Percentiles rank a stretch among this genome's conserved stretches.
Conservation (phyloP, 1,140 invertebrate genomes). For the Drosophila bocqueti region DNA sequence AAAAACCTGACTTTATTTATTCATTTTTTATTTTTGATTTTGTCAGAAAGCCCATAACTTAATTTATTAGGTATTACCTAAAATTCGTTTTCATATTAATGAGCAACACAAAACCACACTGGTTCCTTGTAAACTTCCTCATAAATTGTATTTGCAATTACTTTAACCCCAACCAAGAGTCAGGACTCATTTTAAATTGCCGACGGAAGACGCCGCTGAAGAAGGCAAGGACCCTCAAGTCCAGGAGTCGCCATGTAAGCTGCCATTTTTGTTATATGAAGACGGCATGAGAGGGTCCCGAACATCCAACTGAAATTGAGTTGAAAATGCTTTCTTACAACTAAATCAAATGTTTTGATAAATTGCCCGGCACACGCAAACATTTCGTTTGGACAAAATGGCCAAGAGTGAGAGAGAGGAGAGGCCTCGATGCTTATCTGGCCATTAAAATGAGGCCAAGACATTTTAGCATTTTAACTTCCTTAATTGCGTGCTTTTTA, state of each 20-base stretch:
- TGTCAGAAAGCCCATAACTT: too few relatives aligned
- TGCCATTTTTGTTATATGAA: conserved; percentile 39
- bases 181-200: conserved; percentile 17
- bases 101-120: not conserved
- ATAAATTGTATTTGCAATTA: conserved; percentile 49
- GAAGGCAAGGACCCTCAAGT: conserved; percentile 12
- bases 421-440: conserved; percentile 69
- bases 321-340: conserved; percentile 73
- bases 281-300: not conserved
- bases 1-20: not conserved
- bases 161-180: conserved; percentile 3
- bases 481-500: conserved; percentile 64
- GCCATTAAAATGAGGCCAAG: conserved; percentile 69
- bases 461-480: conserved; percentile 32
- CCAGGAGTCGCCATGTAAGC: conserved; percentile 39
- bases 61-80: not conserved
- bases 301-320: conserved; percentile 45
- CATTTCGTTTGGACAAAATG: conserved; percentile 72
- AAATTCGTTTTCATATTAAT: not conserved
- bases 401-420: conserved; percentile 44
- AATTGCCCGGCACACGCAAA: conserved; percentile 74
- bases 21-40: too few relatives aligned
- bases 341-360: conserved; percentile 82
- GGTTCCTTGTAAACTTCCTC: conserved; percentile 14
- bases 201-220: conserved; percentile 30